Evolutionary conservation across 2,113 vertebrate genomes (phyloP).

Genomic region (Pedetes capensis): DNA sequence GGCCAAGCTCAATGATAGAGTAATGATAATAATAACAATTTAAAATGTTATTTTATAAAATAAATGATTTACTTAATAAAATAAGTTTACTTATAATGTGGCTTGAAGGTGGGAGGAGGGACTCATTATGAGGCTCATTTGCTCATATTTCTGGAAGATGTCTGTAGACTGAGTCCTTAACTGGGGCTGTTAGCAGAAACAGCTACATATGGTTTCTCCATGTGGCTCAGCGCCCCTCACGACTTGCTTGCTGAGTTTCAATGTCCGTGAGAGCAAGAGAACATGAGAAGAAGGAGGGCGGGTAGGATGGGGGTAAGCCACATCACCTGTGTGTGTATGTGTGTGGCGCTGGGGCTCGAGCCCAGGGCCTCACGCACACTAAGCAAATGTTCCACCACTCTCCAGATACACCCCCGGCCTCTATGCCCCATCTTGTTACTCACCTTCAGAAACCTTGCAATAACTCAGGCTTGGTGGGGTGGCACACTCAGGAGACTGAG

Average conservation of each 20-base stretch:
- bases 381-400: too few relatives aligned
- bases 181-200: neutral
- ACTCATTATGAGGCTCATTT: neutral
- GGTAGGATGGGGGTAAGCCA: accelerated
- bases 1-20: neutral
- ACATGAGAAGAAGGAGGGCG: neutral
- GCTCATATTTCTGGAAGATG: neutral
- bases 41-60: neutral
- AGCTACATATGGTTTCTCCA: neutral
- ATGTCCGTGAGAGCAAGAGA: neutral
- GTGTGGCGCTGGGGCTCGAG: neutral
- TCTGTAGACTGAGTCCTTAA: neutral
- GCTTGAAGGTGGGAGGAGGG: neutral
- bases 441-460: neutral
- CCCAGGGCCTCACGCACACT: neutral
- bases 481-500: too few relatives aligned
- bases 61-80: neutral
- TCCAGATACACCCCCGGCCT: neutral
- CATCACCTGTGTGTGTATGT: neutral
- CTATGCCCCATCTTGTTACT: neutral
- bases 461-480: too few relatives aligned
- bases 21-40: neutral
- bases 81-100: neutral
- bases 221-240: neutral
- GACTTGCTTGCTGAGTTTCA: neutral